phyloP scores from a whole-genome alignment of 1,140 invertebrate species.

The Brachionus sp. region DNA sequence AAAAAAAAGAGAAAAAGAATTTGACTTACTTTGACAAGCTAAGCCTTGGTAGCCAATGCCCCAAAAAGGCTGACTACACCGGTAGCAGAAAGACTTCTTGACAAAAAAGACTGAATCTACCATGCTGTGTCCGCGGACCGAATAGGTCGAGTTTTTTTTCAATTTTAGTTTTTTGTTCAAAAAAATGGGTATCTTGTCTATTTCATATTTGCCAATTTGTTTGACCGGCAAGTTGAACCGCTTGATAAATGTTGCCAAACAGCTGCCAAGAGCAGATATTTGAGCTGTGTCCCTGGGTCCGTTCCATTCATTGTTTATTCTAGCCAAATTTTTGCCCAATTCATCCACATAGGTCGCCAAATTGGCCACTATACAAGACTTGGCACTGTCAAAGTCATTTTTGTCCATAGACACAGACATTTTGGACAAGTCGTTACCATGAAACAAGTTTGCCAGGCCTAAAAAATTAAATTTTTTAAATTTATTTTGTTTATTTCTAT shows the following conservation, averaged over 20 bases:
- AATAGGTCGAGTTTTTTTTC: not conserved
- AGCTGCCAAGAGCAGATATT: not conserved
- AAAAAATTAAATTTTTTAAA: not conserved
- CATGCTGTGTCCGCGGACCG: not conserved
- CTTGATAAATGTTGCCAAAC: slow-evolving; percentile 27
- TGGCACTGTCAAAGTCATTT: not conserved
- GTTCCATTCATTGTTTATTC: slow-evolving; percentile 20
- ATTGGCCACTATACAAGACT: not conserved
- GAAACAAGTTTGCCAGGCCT: slow-evolving; percentile 19
- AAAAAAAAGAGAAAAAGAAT: not conserved
- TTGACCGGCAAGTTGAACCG: slow-evolving; percentile 1
- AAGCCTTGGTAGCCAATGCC: slow-evolving; percentile 44
- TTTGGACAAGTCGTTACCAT: not conserved
- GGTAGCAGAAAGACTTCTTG: not conserved
- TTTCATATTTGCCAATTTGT: slow-evolving; percentile 4
- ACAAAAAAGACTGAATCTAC: not conserved
- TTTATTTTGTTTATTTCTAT: not conserved
- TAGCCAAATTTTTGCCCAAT: not conserved
- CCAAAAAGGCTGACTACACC: slow-evolving; percentile 35
- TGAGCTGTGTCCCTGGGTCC: slow-evolving; percentile 1
- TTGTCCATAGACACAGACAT: not conserved
- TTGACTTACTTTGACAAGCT: slow-evolving; percentile 7
- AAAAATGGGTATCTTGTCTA: slow-evolving; percentile 45
- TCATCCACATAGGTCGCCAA: not conserved
- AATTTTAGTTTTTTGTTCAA: slow-evolving; percentile 9